Evolutionary conservation across 2,113 vertebrate genomes (phyloP), one percentile per base, ranked within the genome.

Genomic region (Trogon melanurus): DNA sequence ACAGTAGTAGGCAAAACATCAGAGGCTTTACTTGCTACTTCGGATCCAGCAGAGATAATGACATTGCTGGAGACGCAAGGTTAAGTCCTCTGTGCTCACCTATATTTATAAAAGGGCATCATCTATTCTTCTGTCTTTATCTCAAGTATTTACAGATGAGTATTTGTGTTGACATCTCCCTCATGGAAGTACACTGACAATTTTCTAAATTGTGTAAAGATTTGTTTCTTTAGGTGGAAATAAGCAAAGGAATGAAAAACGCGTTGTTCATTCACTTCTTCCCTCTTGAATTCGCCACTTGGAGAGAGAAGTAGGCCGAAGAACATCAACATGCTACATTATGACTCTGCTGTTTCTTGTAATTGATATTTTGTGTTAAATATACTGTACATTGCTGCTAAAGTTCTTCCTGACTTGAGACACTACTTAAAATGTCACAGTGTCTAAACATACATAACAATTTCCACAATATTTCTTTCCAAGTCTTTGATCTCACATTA

Each of bases 31-130:
- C 13, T 74, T 93, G 83, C 32, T 51, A 0, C 20, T 62, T 53
- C 27, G 54, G 8, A 34, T 48, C 5, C 0, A 0, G 3, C 62
- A 51, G 13, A 62, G 26, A 36, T 48, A 45, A 17, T 1, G 5
- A 2, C 27, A 13, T 27, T 79, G n/a, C 32, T 48, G 78, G 25
- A 67, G 36, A 50, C 36, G 34, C 4, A 60, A 15, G 13, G 23
- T 41, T 21, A 60, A 4, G 7, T 65, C 38, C 23, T 84, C 30
- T 44, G 25, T 70, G 41, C 44, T 79, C 47, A 30, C 22, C 19
- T 2, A 11, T 10, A 73, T 5, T 48, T 81, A 18, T 16, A 61
- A 88, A 67, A 66, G 8, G 70, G 26, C 15, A 54, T 25, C 7
- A 19, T 47, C 17, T 21, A 38, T 85, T 67, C 10, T 45, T 51